phyloP scores from a whole-genome alignment of 2,113 vertebrate species.

The Dissostichus mawsoni region DNA sequence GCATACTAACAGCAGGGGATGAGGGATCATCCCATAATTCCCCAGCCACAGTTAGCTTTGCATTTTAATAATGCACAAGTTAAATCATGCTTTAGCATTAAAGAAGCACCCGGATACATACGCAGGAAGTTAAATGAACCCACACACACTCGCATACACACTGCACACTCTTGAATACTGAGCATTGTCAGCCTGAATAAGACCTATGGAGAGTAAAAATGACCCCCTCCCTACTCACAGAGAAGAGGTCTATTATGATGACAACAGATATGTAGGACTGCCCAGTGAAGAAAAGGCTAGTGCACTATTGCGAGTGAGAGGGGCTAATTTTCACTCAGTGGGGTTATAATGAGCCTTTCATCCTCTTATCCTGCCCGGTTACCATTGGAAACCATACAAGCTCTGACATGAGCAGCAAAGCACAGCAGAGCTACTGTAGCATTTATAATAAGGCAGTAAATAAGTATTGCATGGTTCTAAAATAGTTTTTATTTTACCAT shows the following conservation, averaged over 20 bases:
- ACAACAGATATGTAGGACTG: conserved; percentile 68
- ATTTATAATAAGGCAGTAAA: conserved; percentile 48
- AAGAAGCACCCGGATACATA: background rate
- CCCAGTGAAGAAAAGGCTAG: conserved; percentile 61
- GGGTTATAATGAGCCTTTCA: conserved; percentile 77
- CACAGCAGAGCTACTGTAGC: conserved; percentile 38
- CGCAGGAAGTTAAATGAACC: conserved; percentile 4
- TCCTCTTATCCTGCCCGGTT: conserved; percentile 66
- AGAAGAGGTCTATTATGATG: conserved; percentile 61
- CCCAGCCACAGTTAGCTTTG: background rate
- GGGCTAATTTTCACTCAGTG: conserved; percentile 74
- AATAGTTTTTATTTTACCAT: conserved; percentile 12
- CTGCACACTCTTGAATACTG: background rate
- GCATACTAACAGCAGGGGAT: background rate
- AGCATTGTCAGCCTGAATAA: conserved; percentile 32
- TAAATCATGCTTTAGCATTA: conserved; percentile 23
- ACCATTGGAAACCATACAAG: conserved; percentile 66
- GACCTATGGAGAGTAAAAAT: conserved; percentile 48
- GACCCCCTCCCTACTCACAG: conserved; percentile 25
- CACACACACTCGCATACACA: background rate
- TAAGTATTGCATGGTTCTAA: conserved; percentile 24
- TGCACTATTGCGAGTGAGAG: conserved; percentile 60
- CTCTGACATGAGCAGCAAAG: conserved; percentile 53
- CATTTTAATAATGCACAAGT: conserved; percentile 20
- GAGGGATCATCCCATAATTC: conserved; percentile 8